These are phyloP conservation scores for Microtus montanus DNA, from an alignment of 2,113 vertebrate species.

Conservation along the genomic window DNA sequence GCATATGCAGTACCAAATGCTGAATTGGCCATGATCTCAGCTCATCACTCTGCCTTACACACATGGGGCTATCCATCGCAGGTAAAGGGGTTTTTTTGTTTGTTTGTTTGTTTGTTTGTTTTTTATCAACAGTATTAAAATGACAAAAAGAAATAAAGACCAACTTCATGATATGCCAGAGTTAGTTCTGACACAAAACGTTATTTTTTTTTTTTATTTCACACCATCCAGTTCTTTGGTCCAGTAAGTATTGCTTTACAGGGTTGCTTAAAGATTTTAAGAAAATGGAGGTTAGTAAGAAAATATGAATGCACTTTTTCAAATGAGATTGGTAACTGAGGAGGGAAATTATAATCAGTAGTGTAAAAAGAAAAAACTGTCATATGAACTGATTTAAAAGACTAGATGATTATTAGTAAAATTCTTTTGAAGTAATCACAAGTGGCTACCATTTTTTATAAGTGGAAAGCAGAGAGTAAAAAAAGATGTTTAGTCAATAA, in stretches of 20 bases:
- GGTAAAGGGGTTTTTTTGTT: not conserved
- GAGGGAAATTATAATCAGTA: not conserved
- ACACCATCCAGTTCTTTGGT: not conserved
- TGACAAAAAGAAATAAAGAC: constrained; percentile 24
- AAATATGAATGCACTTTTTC: constrained; percentile 21
- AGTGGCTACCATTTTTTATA: not conserved
- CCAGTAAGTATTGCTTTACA: not conserved
- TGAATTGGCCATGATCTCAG: not conserved
- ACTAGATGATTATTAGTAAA: not conserved
- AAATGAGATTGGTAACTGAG: not conserved
- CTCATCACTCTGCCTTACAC: not conserved
- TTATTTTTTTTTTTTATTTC: constrained; percentile 27
- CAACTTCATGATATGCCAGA: not conserved
- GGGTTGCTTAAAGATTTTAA: not conserved
- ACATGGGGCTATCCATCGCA: not conserved
- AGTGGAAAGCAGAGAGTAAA: not conserved
- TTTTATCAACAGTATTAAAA: not conserved
- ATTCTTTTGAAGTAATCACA: not conserved
- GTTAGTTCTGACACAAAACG: not conserved
- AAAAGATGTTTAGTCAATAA: constrained; percentile 32
- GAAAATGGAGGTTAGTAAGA: not conserved
- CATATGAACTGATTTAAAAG: constrained; percentile 8
- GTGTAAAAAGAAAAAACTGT: not conserved
- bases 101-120: not conserved
- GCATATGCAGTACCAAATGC: not conserved